A percentile compares a stretch with the other conserved stretches of the same genome.
Conservation (phyloP, 1,140 invertebrate genomes). For the Drosophila virilis region DNA sequence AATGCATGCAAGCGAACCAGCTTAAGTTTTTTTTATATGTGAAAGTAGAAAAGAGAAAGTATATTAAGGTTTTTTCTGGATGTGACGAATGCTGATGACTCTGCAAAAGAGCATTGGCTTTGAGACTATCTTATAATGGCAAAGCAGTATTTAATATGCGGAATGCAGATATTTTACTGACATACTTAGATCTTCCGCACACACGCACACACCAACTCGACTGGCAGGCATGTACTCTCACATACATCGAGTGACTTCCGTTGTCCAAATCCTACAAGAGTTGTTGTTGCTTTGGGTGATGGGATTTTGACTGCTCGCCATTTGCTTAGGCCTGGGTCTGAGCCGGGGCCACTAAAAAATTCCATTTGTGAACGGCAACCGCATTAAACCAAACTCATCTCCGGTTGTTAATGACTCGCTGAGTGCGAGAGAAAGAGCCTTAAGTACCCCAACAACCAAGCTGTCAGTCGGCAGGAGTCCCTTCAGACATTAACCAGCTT, state of each 20-base stretch:
- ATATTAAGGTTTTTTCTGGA: constrained; percentile 1
- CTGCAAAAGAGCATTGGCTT: constrained; percentile 38
- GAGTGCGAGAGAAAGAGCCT: constrained; percentile 53
- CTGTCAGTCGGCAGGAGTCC: constrained; percentile 15
- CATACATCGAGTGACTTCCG: constrained; percentile 63
- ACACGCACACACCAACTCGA: constrained; percentile 14
- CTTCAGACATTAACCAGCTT: constrained; percentile 49
- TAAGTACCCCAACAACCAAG: constrained; percentile 30
- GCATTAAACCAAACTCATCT: constrained; percentile 82
- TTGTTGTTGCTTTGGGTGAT: constrained; percentile 18
- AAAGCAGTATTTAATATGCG: constrained; percentile 58
- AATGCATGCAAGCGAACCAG: no score
- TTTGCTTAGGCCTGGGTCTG: constrained; percentile 10
- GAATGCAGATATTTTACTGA: constrained; percentile 66
- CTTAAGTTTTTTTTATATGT: background rate
- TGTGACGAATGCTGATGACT: constrained; percentile 42
- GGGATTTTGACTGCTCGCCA: constrained; percentile 49
- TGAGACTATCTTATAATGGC: constrained; percentile 7
- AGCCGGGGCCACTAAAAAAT: constrained; percentile 70
- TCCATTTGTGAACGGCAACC: constrained; percentile 79
- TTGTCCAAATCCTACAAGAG: constrained; percentile 63
- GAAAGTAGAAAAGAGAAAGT: background rate
- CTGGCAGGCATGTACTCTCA: constrained; percentile 8
- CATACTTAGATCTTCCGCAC: constrained; percentile 45
- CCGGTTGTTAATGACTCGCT: constrained; percentile 79